These are phyloP conservation scores for Megalops atlanticus DNA, from an alignment of 2,113 vertebrate species.

Conservation along the genomic window DNA sequence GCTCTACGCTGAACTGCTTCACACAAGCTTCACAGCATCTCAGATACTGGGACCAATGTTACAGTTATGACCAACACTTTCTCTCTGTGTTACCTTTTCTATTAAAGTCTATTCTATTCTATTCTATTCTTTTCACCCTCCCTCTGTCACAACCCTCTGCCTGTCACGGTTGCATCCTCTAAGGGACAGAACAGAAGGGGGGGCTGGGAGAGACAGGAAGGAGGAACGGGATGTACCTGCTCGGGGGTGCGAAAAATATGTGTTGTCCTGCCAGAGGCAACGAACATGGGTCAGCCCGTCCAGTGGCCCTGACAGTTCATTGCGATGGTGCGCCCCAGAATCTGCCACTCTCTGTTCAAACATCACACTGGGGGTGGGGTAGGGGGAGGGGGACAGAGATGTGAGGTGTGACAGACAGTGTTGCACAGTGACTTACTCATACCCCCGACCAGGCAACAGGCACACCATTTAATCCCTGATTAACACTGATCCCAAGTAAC, in stretches of 20 bases:
- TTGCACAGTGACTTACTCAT: not conserved
- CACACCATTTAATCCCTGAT: no score
- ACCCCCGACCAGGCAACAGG: not conserved
- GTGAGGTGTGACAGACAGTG: not conserved
- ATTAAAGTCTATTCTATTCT: no score
- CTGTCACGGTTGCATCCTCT: not conserved
- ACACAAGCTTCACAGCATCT: no score
- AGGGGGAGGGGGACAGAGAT: not conserved
- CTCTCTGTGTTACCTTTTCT: not conserved
- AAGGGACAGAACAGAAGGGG: not conserved
- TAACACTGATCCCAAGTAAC: no score
- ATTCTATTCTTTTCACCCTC: no score
- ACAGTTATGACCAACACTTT: not conserved
- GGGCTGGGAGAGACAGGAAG: not conserved
- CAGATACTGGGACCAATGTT: not conserved
- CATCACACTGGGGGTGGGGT: constrained; percentile 77
- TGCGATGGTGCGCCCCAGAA: constrained; percentile 87
- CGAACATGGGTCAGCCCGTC: constrained; percentile 83
- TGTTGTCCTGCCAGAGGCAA: constrained; percentile 88
- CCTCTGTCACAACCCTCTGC: not conserved
- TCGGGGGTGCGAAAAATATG: constrained; percentile 87
- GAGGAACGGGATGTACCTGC: constrained; percentile 70
- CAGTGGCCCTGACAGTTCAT: constrained; percentile 80
- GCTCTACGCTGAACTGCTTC: no score
- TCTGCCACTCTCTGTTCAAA: constrained; percentile 87